Evolutionary conservation across 2,797 vertebrate species (phyloP).

Genomic region (Fundulus diaphanus): DNA sequence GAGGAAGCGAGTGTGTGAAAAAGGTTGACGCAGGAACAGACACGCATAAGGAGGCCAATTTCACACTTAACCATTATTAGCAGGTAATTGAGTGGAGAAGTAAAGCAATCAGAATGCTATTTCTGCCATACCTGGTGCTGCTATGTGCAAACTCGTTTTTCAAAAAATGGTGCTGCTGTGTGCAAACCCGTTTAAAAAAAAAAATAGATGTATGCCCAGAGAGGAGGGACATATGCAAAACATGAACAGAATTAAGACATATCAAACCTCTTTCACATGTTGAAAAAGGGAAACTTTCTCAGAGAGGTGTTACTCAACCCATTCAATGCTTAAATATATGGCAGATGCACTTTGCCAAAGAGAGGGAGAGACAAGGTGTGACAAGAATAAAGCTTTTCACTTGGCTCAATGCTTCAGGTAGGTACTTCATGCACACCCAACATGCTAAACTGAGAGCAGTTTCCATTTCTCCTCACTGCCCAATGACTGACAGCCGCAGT

Average conservation of each 20-base stretch:
- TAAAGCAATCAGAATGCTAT: constrained; percentile 43
- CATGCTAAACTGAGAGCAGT: constrained; percentile 63
- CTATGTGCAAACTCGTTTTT: constrained; percentile 55
- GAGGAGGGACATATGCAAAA: constrained; percentile 30
- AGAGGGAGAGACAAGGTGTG: constrained; percentile 54
- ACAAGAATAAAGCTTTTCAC: constrained; percentile 51
- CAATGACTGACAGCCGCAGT: constrained; percentile 76
- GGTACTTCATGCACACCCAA: constrained; percentile 51
- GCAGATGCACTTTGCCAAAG: constrained; percentile 62
- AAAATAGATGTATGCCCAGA: not conserved
- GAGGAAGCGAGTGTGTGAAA: not conserved
- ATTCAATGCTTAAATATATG: constrained; percentile 63
- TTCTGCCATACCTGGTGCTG: constrained; percentile 58
- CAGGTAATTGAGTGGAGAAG: constrained; percentile 72
- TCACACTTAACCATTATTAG: constrained; percentile 74
- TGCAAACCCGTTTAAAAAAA: constrained; percentile 55
- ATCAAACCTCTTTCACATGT: constrained; percentile 64
- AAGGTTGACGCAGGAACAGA: not conserved
- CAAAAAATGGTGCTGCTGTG: constrained; percentile 14
- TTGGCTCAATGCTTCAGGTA: constrained; percentile 58
- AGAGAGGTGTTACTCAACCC: constrained; percentile 52
- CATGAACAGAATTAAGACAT: constrained; percentile 53
- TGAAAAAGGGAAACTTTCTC: constrained; percentile 51
- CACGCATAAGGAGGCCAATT: constrained; percentile 46
- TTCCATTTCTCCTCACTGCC: constrained; percentile 47